phyloP scores from a whole-genome alignment of 1,140 invertebrate species.

The Drosophila elegans region DNA sequence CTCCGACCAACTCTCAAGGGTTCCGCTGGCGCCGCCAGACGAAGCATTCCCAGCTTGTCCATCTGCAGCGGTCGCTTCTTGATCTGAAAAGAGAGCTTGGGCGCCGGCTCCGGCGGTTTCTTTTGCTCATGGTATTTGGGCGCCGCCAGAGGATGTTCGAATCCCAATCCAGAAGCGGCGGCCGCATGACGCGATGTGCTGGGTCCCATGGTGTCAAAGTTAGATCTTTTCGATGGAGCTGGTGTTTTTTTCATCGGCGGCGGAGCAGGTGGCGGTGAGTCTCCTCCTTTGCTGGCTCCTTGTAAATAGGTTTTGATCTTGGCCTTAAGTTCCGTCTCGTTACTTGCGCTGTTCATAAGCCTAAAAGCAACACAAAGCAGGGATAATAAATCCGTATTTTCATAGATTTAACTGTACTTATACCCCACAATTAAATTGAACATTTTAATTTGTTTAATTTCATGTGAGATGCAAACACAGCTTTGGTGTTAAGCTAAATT shows the following conservation, averaged over 20 bases:
- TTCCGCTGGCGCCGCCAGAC: constrained; percentile 85
- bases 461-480: constrained; percentile 7
- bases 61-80: constrained; percentile 86
- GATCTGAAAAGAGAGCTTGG: constrained; percentile 76
- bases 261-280: constrained; percentile 47
- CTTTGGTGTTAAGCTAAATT: not conserved
- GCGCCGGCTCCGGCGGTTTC: constrained; percentile 24
- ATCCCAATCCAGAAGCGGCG: constrained; percentile 3
- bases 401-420: not conserved
- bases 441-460: not conserved
- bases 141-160: constrained; percentile 20
- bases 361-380: constrained; percentile 44
- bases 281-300: constrained; percentile 8
- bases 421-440: not conserved
- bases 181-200: constrained; percentile 62
- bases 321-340: constrained; percentile 46
- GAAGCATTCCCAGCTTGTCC: constrained; percentile 89
- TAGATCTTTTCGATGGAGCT: not conserved
- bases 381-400: not conserved
- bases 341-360: constrained; percentile 43
- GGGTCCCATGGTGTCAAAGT: constrained; percentile 39
- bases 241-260: constrained; percentile 16
- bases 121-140: constrained; percentile 43
- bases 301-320: constrained; percentile 49
- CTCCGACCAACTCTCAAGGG: constrained; percentile 9